A percentile compares a stretch with the other conserved stretches of the same genome.
phyloP scores from a whole-genome alignment of 2,113 vertebrate species.

The Eptatretus burgeri region DNA sequence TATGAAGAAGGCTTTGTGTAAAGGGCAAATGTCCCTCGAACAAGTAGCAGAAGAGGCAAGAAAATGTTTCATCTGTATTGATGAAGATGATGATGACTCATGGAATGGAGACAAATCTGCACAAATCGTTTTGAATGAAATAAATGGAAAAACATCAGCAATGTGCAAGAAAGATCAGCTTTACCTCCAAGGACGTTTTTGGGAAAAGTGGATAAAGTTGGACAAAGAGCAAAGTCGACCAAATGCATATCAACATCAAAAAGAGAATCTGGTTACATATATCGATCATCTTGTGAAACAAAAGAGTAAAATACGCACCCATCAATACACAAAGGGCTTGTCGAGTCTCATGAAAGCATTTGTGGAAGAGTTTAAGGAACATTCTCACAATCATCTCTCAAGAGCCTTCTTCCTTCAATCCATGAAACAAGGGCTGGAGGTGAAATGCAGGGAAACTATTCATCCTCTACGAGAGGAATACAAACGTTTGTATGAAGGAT shows the following conservation, averaged over 20 bases:
- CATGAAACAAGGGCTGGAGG: background rate
- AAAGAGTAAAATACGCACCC: background rate
- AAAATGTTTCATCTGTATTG: background rate
- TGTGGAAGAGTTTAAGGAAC: background rate
- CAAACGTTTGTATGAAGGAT: background rate
- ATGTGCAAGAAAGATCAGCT: background rate
- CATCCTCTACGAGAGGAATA: background rate
- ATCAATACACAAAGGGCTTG: background rate
- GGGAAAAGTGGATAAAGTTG: background rate
- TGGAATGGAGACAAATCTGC: background rate
- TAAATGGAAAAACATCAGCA: background rate
- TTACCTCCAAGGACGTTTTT: background rate
- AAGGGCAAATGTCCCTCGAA: too few species aligned
- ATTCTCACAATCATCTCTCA: background rate
- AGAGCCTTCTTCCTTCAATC: background rate
- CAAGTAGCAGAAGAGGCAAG: too few species aligned
- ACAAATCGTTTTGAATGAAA: background rate
- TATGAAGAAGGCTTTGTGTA: too few species aligned
- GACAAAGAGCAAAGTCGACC: conserved; percentile 2
- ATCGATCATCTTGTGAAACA: background rate
- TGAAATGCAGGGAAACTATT: background rate
- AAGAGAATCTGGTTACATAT: background rate
- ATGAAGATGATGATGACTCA: background rate
- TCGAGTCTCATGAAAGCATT: background rate
- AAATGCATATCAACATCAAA: background rate